A percentile compares a stretch with the other conserved stretches of the same genome.
These are phyloP conservation scores for Drosophila bocki DNA, from an alignment of 1,140 invertebrate genomes.

Conservation along the genomic window DNA sequence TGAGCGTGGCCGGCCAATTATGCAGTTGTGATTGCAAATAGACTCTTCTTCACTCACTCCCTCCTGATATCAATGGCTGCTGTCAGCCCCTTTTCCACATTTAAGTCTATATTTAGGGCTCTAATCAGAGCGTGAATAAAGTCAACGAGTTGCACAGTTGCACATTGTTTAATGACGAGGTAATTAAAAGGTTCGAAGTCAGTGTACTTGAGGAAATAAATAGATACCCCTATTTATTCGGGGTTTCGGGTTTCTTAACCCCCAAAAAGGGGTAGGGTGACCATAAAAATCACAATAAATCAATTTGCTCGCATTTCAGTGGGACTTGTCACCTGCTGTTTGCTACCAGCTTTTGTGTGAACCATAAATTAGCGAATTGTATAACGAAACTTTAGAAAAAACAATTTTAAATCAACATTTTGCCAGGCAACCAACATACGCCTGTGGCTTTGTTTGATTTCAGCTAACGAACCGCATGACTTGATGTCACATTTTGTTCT, in stretches of 20 bases:
- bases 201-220: not conserved
- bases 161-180: slow-evolving; percentile 31
- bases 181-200: slow-evolving; percentile 29
- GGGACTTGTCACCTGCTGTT: slow-evolving; percentile 34
- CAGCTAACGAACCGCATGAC: slow-evolving; percentile 67
- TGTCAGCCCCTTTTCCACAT: not conserved
- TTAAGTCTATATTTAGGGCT: slow-evolving; percentile 61
- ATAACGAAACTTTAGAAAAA: slow-evolving; percentile 36
- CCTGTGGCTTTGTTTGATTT: slow-evolving; percentile 58
- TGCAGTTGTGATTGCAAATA: slow-evolving; percentile 72
- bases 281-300: slow-evolving; percentile 5
- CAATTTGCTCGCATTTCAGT: slow-evolving; percentile 20
- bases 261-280: not conserved
- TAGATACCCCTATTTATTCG: not conserved
- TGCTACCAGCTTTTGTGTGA: slow-evolving; percentile 41
- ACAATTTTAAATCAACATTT: slow-evolving; percentile 46
- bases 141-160: slow-evolving; percentile 39
- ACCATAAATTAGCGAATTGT: slow-evolving; percentile 51
- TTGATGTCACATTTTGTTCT: slow-evolving; percentile 60
- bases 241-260: not conserved
- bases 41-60: slow-evolving; percentile 15
- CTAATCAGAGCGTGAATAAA: slow-evolving; percentile 70
- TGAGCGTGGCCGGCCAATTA: slow-evolving; percentile 74
- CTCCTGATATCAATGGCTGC: slow-evolving; percentile 20
- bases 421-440: slow-evolving; percentile 22